Base-by-base conservation (phyloP, 2,888 invertebrate species). In the Tachina lurida region DNA sequence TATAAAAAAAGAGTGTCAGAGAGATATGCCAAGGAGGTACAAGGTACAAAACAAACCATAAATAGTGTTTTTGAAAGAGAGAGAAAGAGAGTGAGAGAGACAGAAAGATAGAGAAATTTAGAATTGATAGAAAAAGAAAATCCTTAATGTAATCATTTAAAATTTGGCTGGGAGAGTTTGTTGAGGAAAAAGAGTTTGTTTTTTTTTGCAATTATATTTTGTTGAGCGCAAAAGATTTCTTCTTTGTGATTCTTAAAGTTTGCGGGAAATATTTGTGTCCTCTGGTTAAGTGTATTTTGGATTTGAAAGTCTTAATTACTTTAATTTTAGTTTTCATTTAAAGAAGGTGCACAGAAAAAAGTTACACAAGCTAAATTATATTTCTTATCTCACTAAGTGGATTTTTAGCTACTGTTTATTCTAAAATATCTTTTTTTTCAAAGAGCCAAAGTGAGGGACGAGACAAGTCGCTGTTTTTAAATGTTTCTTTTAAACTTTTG, bases 101-200 rank as follows among this genome's bases (percentile, higher is more conserved):
- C 10, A 68, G 58, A 77, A 43, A 58, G 75, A 79, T 31, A 31
- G n/a, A 79, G 56, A 81, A 88, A 88, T 77, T 68, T 73, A 73
- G 71, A 84, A 77, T 49, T 81, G 73, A 84, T 54, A 81, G 76
- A 82, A 15, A 85, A 70, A 17, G 56, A 70, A 75, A 79, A 63
- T 17, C 77, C 41, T 68, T 74, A 68, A 82, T 62, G 63, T 67
- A 79, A 79, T 83, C 47, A 56, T 41, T 81, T 65, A 71, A 56
- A 60, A 19, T 67, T 62, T 52, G 60, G 49, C 45, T 60, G 45
- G n/a, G 3, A 62, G 68, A 62, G 68, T 60, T 65, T 22, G 19
- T 68, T 39, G 10, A 45, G 19, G 15, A 31, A 58, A 43, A 22
- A 4, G 41, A 58, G 17, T 56, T 79, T 71, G 12, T 47, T 52